phyloP scores from a whole-genome alignment of 35 echinoderm and acorn worm species.

The Hemicentrotus pulcherrimus region DNA sequence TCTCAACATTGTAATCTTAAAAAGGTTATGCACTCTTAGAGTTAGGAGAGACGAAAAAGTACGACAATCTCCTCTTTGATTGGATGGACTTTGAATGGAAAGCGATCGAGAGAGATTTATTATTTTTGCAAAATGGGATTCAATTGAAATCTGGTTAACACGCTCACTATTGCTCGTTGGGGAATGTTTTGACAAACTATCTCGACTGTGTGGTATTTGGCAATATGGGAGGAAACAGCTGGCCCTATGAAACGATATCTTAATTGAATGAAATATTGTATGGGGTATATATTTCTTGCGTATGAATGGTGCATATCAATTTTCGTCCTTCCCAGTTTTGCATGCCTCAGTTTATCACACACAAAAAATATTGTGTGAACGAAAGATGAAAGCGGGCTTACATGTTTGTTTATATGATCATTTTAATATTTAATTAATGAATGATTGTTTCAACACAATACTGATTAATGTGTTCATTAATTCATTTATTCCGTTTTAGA shows the following conservation, averaged over 20 bases:
- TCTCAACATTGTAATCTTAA: neutral
- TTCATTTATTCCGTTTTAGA: too few species aligned
- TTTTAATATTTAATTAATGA: too few species aligned
- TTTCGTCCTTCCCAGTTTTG: neutral
- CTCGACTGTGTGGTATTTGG: neutral
- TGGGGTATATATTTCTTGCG: neutral
- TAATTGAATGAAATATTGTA: constrained; percentile 36
- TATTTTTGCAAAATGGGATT: constrained; percentile 3
- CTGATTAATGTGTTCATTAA: too few species aligned
- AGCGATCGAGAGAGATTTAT: neutral
- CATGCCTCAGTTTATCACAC: neutral
- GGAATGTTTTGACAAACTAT: constrained; percentile 36
- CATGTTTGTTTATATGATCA: too few species aligned
- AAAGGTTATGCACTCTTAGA: neutral
- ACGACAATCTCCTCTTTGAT: neutral
- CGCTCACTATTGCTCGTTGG: constrained; percentile 1
- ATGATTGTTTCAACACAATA: too few species aligned
- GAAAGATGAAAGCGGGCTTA: too few species aligned
- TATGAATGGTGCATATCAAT: neutral
- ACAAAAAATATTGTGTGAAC: too few species aligned
- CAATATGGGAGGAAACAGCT: neutral
- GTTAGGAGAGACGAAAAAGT: neutral
- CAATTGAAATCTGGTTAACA: constrained; percentile 22
- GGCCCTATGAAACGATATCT: constrained; percentile 23
- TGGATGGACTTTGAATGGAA: neutral